Conservation (phyloP, 2,888 invertebrate genomes). For the Pyrocoelia pectoralis region DNA sequence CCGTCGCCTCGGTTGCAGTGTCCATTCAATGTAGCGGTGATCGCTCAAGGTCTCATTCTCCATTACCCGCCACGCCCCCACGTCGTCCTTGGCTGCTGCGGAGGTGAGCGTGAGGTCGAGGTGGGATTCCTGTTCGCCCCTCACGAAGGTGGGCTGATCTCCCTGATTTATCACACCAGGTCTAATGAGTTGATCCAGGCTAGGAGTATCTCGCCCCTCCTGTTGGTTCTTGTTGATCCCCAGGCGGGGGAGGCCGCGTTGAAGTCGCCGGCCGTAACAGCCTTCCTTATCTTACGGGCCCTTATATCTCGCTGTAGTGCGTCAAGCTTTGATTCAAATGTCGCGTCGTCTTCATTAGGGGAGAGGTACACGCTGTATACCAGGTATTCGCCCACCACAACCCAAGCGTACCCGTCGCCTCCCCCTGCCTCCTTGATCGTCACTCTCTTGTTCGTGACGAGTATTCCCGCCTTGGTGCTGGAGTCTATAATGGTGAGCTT, state of each 20-base stretch:
- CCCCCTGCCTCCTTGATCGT: not conserved
- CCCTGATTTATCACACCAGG: not conserved
- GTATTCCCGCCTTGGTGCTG: not conserved
- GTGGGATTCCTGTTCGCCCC: not conserved
- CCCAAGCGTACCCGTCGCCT: not conserved
- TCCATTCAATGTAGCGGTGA: not conserved
- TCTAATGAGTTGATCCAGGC: not conserved
- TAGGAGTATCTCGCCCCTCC: not conserved
- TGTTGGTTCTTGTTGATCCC: not conserved
- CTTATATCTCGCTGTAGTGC: not conserved
- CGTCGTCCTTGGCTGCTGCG: too few relatives aligned
- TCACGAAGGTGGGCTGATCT: not conserved
- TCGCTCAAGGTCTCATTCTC: not conserved
- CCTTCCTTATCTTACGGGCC: not conserved
- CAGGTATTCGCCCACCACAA: not conserved
- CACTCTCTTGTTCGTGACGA: too few relatives aligned
- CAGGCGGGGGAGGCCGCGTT: not conserved
- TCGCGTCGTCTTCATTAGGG: not conserved
- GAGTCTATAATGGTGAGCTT: not conserved
- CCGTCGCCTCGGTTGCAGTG: too few relatives aligned
- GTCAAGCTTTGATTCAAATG: not conserved
- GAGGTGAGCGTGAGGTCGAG: not conserved
- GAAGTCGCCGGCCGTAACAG: not conserved
- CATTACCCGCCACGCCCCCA: not conserved
- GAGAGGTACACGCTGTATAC: not conserved